phyloP scores from a whole-genome alignment of 2,113 vertebrate genomes.

The Sarotherodon lohbergeri region DNA sequence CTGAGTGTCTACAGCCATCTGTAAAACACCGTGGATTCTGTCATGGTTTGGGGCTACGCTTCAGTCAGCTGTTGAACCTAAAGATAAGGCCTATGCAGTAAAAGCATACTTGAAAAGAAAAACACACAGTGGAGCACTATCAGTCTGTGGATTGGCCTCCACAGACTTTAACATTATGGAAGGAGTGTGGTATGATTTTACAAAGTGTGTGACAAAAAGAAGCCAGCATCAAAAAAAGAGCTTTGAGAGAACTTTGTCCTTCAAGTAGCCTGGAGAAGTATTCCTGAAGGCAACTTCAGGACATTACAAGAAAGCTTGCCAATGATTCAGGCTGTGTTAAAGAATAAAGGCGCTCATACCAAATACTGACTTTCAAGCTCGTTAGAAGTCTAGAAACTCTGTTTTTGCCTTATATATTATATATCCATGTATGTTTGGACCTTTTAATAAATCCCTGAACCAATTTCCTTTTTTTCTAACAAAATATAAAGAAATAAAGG shows the following conservation, averaged over 20 bases:
- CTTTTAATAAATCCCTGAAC: neutral
- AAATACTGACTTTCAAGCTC: neutral
- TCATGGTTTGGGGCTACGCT: neutral
- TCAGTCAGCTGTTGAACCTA: neutral
- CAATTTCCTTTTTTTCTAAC: neutral
- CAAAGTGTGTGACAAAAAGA: neutral
- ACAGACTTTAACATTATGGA: neutral
- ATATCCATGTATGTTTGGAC: neutral
- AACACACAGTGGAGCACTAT: neutral
- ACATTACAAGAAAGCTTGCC: neutral
- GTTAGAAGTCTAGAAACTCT: neutral
- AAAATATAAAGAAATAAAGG: neutral
- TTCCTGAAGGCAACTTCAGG: neutral
- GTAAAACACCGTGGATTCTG: neutral
- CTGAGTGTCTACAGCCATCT: neutral
- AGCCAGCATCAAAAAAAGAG: neutral
- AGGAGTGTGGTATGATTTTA: neutral
- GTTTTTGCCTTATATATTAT: neutral
- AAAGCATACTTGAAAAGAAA: neutral
- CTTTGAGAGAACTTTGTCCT: neutral
- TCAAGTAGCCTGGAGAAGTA: neutral
- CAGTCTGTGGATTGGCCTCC: neutral
- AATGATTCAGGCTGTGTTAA: neutral
- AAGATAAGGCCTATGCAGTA: neutral
- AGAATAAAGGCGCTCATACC: neutral